Percentiles rank a stretch among this genome's conserved stretches.
These are phyloP conservation scores for Mayetiola destructor DNA, from an alignment of 2,888 invertebrate genomes.

Conservation along the genomic window DNA sequence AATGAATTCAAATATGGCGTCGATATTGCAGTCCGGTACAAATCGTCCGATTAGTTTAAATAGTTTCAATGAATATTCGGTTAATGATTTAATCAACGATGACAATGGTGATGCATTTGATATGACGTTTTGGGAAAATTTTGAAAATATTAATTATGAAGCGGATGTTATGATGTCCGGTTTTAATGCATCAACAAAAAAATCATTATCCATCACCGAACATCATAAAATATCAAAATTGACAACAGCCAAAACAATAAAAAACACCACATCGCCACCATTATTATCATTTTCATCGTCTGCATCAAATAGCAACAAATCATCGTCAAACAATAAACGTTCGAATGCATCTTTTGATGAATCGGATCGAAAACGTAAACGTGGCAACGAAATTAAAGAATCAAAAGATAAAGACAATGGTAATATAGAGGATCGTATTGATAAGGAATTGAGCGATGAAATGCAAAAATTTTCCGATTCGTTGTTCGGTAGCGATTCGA, in stretches of 20 bases:
- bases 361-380: background rate
- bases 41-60: background rate
- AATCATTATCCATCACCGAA: too few species aligned
- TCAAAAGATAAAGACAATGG: background rate
- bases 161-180: background rate
- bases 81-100: constrained; percentile 2
- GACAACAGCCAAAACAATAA: background rate
- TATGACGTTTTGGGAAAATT: constrained; percentile 10
- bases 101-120: constrained; percentile 5
- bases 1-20: background rate
- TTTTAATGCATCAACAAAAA: background rate
- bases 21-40: background rate
- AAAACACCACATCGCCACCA: background rate
- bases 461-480: too few species aligned
- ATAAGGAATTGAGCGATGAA: too few species aligned
- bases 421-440: background rate
- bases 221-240: background rate
- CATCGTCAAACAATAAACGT: background rate
- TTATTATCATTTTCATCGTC: background rate
- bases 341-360: background rate
- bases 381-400: background rate
- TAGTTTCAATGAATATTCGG: background rate
- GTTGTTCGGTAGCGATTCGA: too few species aligned
- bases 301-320: too few species aligned
- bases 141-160: constrained; percentile 1